A percentile compares a stretch with the other conserved stretches of the same genome.
Evolutionary conservation across 2,797 vertebrate genomes (phyloP).

Genomic region (Anguilla obscura): DNA sequence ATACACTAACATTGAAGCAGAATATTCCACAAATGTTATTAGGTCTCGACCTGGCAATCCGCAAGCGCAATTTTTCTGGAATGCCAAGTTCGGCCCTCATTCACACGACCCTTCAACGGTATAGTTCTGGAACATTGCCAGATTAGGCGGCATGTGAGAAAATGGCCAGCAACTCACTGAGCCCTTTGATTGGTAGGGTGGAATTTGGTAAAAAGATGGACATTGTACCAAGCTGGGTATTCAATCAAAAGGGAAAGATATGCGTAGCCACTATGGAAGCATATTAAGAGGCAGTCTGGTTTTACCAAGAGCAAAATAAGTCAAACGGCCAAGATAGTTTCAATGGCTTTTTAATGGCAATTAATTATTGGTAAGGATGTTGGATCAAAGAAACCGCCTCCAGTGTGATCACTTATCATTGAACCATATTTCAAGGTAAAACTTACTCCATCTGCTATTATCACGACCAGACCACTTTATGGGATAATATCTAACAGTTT

Average conservation of each 20-base stretch:
- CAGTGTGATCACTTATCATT: neutral
- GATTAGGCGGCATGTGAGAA: neutral
- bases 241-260: neutral
- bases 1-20: neutral
- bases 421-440: neutral
- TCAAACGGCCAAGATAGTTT: too few species aligned
- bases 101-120: neutral
- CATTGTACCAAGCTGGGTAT: neutral
- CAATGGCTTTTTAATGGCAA: too few species aligned
- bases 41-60: neutral
- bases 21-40: neutral
- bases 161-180: neutral
- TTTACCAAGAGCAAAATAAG: neutral
- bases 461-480: neutral
- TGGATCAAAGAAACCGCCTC: neutral
- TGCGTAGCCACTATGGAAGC: neutral
- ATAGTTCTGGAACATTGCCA: neutral
- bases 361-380: neutral
- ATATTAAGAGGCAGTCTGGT: neutral
- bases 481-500: neutral
- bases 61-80: neutral
- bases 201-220: neutral
- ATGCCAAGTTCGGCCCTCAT: neutral
- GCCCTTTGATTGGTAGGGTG: neutral
- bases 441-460: neutral